Evolutionary conservation across 2,888 invertebrate species (phyloP).

Genomic region (Dasypolia templi): DNA sequence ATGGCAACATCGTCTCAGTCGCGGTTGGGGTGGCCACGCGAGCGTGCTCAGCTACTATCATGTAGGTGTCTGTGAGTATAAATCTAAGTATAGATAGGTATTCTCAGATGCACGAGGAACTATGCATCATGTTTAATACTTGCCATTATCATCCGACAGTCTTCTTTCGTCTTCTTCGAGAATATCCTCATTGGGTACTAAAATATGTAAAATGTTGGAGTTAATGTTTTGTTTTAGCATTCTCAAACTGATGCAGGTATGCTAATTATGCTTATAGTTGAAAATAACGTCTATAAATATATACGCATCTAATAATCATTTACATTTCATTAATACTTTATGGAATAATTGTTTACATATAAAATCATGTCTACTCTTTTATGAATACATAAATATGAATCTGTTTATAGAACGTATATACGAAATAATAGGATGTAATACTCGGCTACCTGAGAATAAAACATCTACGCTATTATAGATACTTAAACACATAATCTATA

Average conservation of each 20-base stretch:
- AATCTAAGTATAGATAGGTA: constrained; percentile 23
- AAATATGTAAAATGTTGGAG: constrained; percentile 70
- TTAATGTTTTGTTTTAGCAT: constrained; percentile 10
- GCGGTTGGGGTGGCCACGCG: constrained; percentile 96
- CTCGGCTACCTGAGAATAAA: neutral
- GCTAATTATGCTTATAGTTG: no score
- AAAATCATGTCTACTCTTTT: neutral
- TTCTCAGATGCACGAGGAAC: neutral
- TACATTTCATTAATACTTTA: neutral
- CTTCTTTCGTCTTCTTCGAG: constrained; percentile 88
- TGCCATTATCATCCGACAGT: constrained; percentile 87
- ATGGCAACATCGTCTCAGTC: constrained; percentile 97
- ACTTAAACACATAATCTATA: constrained; percentile 1
- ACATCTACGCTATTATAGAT: neutral
- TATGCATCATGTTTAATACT: constrained; percentile 38
- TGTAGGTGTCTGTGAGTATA: constrained; percentile 80
- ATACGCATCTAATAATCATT: constrained; percentile 14
- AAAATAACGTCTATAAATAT: neutral
- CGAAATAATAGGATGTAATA: neutral
- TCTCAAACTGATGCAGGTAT: neutral
- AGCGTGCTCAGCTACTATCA: constrained; percentile 91
- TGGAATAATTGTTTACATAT: neutral
- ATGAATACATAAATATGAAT: constrained; percentile 16
- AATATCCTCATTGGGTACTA: constrained; percentile 89
- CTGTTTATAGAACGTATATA: neutral